Percentiles rank a stretch among this genome's conserved stretches.
phyloP scores from a whole-genome alignment of 1,140 invertebrate genomes.

The Steinernema khuongi region DNA sequence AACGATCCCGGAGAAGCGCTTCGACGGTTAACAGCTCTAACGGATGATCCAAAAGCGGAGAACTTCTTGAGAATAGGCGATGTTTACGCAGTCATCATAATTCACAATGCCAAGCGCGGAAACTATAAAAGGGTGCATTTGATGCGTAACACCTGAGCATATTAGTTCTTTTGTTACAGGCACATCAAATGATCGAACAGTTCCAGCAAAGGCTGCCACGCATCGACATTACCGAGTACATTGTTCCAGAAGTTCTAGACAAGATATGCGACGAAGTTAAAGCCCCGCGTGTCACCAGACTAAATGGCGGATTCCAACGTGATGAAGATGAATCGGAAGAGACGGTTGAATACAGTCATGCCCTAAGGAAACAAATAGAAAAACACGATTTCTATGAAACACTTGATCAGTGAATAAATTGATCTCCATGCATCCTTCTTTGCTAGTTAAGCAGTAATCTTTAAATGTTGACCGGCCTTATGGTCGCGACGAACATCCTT shows the following conservation, averaged over 20 bases:
- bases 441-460: too few species aligned
- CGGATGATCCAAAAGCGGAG: neutral
- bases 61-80: neutral
- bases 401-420: neutral
- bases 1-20: neutral
- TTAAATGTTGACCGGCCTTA: too few species aligned
- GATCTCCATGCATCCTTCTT: too few species aligned
- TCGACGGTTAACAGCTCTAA: neutral
- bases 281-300: neutral
- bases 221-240: neutral
- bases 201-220: neutral
- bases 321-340: neutral
- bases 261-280: constrained; percentile 6
- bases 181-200: constrained; percentile 4
- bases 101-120: neutral
- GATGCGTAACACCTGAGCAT: neutral
- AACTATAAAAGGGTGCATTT: neutral
- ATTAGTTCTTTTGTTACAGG: neutral
- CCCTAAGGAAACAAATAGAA: neutral
- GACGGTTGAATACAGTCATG: neutral
- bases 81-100: neutral
- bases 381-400: neutral
- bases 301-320: neutral
- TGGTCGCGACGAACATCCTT: too few species aligned
- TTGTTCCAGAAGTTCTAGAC: neutral